phyloP scores from a whole-genome alignment of 2,797 vertebrate genomes.

The Sebastes cheni region DNA sequence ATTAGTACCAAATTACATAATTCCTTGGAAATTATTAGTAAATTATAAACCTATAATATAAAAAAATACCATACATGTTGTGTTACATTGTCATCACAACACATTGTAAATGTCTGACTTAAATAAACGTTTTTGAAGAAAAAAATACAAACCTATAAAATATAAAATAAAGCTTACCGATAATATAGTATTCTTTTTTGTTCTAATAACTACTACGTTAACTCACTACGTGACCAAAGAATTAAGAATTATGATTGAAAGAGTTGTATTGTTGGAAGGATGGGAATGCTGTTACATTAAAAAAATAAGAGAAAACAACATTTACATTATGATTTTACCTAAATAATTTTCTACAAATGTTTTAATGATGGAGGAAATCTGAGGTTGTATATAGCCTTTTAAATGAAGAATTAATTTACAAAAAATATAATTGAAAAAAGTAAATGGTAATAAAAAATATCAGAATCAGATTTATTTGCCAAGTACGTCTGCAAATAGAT shows the following conservation, averaged over 20 bases:
- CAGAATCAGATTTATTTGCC: too few species aligned
- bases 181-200: background rate
- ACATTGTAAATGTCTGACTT: too few species aligned
- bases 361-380: background rate
- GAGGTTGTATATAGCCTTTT: background rate
- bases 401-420: background rate
- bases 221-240: background rate
- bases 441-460: too few species aligned
- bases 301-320: background rate
- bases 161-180: background rate
- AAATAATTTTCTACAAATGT: background rate
- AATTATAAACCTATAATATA: background rate
- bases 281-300: background rate
- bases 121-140: too few species aligned
- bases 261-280: background rate
- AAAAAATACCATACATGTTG: too few species aligned
- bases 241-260: background rate
- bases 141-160: too few species aligned
- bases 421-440: background rate
- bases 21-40: background rate
- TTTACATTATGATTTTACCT: background rate
- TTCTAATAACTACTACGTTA: background rate
- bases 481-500: too few species aligned
- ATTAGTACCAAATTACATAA: too few species aligned
- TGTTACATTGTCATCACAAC: too few species aligned